Conservation (phyloP, 1,140 invertebrate genomes). For the Vollenhovia emeryi region DNA sequence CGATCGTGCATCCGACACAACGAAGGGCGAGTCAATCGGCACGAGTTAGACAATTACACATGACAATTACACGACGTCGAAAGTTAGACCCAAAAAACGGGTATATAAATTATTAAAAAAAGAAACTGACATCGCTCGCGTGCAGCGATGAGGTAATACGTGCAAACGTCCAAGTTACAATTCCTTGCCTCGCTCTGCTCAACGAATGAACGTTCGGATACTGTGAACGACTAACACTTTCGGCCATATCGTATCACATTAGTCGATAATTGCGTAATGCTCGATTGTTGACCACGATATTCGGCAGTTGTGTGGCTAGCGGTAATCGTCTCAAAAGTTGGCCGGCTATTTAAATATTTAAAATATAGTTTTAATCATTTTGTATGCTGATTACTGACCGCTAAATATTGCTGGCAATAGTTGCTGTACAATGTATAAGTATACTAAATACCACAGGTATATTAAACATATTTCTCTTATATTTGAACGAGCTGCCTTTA, state of each 20-base stretch:
- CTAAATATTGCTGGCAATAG: conserved; percentile 42
- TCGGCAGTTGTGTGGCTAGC: conserved; percentile 45
- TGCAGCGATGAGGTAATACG: conserved; percentile 32
- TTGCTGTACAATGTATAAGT: neutral
- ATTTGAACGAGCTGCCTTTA: neutral
- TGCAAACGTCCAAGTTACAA: neutral
- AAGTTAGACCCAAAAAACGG: conserved; percentile 21
- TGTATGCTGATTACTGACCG: conserved; percentile 13
- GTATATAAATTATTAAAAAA: conserved; percentile 54
- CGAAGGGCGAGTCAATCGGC: conserved; percentile 13
- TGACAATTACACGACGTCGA: conserved; percentile 37
- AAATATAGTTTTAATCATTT: conserved; percentile 13
- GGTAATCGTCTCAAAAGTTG: conserved; percentile 1
- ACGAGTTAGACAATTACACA: conserved; percentile 38
- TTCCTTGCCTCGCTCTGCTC: neutral
- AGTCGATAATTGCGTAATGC: conserved; percentile 5
- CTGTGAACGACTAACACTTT: neutral
- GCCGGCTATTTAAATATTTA: neutral
- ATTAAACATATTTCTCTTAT: neutral
- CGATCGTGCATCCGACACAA: conserved; percentile 9
- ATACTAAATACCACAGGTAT: neutral
- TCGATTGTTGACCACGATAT: neutral
- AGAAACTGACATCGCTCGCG: conserved; percentile 23
- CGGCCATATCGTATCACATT: conserved; percentile 3
- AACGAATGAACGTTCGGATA: neutral